phyloP scores from a whole-genome alignment of 1,140 invertebrate genomes.

The Magallana angulata region DNA sequence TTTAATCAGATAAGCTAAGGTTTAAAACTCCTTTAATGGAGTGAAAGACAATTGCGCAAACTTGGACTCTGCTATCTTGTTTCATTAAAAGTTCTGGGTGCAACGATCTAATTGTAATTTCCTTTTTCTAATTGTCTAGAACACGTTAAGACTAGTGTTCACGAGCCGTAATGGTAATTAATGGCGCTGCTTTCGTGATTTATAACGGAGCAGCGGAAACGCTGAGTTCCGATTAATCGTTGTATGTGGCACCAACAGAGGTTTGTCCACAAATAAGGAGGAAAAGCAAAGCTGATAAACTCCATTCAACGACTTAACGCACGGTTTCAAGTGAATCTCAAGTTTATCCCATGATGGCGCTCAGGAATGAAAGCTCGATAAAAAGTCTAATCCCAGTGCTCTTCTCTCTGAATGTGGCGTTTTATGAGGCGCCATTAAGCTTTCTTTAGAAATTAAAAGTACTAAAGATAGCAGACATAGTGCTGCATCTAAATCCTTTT shows the following conservation, averaged over 20 bases:
- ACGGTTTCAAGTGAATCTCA: neutral
- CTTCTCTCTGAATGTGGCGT: neutral
- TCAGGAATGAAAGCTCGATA: neutral
- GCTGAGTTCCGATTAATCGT: slow-evolving; percentile 2
- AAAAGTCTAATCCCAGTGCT: neutral
- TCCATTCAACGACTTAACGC: neutral
- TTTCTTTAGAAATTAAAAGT: neutral
- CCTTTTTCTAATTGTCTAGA: neutral
- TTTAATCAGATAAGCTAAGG: too few relatives aligned
- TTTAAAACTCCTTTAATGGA: too few relatives aligned
- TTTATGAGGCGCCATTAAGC: neutral
- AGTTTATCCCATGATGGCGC: neutral
- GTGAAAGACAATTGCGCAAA: too few relatives aligned
- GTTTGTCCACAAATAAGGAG: neutral
- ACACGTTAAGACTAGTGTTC: neutral
- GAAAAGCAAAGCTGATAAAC: slow-evolving; percentile 24
- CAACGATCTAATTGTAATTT: neutral
- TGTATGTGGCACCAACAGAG: neutral
- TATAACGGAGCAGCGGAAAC: neutral
- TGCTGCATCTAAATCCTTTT: too few relatives aligned
- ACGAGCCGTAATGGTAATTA: neutral
- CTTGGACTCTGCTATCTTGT: too few relatives aligned
- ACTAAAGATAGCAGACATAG: neutral
- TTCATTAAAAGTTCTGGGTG: neutral
- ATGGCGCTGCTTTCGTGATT: neutral